phyloP scores from a whole-genome alignment of 2,113 vertebrate species.

The Grammomys surdaster region DNA sequence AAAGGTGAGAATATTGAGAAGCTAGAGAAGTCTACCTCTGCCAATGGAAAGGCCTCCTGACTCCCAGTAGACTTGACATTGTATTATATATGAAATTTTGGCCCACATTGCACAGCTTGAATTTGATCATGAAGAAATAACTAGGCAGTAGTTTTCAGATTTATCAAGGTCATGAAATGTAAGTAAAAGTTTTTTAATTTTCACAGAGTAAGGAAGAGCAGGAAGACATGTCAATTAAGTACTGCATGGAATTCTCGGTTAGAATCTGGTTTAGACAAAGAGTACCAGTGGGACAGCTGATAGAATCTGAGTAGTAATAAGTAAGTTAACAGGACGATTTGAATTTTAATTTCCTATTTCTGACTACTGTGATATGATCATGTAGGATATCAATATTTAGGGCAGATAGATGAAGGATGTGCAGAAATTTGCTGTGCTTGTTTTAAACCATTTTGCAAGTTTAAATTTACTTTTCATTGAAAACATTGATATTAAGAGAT shows the following conservation, averaged over 20 bases:
- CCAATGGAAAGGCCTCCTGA: neutral
- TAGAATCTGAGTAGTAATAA: neutral
- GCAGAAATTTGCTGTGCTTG: neutral
- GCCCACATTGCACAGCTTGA: neutral
- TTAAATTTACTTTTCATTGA: conserved; percentile 49
- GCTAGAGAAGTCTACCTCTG: neutral
- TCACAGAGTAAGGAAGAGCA: neutral
- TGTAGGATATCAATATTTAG: neutral
- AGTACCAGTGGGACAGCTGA: neutral
- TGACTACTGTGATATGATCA: neutral
- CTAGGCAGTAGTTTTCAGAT: neutral
- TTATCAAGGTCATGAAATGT: neutral
- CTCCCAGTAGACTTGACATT: neutral
- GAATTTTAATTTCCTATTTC: neutral
- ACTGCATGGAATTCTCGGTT: neutral
- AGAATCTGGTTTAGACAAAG: neutral
- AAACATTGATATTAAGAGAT: conserved; percentile 23
- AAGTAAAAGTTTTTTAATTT: neutral
- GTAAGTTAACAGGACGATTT: neutral
- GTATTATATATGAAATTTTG: too few relatives aligned
- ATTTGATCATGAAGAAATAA: neutral
- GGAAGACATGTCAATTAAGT: neutral
- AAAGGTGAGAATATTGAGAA: neutral
- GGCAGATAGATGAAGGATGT: neutral
- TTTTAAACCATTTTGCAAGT: neutral